These are phyloP conservation scores for Coilia nasus DNA, from an alignment of 2,797 vertebrate species.

Conservation along the genomic window DNA sequence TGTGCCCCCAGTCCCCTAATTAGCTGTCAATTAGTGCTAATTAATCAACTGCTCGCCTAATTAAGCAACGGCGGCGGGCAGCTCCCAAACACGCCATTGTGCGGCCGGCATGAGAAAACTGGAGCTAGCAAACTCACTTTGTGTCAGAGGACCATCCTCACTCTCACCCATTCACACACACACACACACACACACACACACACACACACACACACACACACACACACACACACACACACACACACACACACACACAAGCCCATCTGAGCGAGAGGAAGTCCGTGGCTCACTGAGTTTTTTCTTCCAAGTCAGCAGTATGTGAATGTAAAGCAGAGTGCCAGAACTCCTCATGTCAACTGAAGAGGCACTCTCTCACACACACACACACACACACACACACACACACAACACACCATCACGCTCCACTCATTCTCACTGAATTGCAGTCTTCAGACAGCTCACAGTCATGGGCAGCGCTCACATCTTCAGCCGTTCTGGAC, in stretches of 20 bases:
- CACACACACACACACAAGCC: too few relatives aligned
- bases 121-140: slow-evolving; percentile 84
- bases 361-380: too few relatives aligned
- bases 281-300: background rate
- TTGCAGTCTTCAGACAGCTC: too few relatives aligned
- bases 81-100: slow-evolving; percentile 91
- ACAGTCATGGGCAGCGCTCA: too few relatives aligned
- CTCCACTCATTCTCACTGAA: too few relatives aligned
- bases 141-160: slow-evolving; percentile 72
- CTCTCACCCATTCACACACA: slow-evolving; percentile 51
- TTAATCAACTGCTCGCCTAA: slow-evolving; percentile 99
- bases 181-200: background rate
- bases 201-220: too few relatives aligned
- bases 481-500: too few relatives aligned
- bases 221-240: background rate
- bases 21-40: slow-evolving; percentile 99
- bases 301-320: background rate
- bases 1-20: slow-evolving; percentile 91
- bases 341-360: slow-evolving; percentile 7
- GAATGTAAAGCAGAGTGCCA: background rate
- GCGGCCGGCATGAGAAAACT: slow-evolving; percentile 91
- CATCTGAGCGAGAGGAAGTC: background rate
- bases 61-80: slow-evolving; percentile 95
- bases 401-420: too few relatives aligned
- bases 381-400: too few relatives aligned